phyloP scores from a whole-genome alignment of 2,888 invertebrate genomes.

The Diplazon laetatorius region DNA sequence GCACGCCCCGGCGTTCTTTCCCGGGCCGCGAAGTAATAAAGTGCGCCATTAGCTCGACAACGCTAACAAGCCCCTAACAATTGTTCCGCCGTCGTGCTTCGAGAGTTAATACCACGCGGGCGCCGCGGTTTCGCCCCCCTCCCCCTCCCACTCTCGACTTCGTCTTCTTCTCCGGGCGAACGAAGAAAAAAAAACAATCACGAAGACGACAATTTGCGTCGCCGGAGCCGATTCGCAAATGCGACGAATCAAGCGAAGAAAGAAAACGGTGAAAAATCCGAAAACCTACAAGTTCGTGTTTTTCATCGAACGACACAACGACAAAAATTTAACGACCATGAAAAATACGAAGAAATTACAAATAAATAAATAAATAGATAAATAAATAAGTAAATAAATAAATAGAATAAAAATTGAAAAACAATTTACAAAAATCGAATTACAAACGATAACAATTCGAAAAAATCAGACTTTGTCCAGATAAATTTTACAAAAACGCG shows the following conservation, averaged over 20 bases:
- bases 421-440: too few species aligned
- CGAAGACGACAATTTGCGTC: conserved; percentile 39
- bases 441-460: too few species aligned
- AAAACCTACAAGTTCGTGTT: conserved; percentile 27
- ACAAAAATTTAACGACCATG: too few species aligned
- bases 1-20: conserved; percentile 35
- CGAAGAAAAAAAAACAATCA: too few species aligned
- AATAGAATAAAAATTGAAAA: too few species aligned
- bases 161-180: conserved; percentile 29
- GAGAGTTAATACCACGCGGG: conserved; percentile 73
- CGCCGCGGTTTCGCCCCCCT: conserved; percentile 37
- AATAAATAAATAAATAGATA: too few species aligned
- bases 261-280: conserved; percentile 56
- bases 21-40: conserved; percentile 76
- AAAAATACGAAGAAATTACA: too few species aligned
- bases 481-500: too few species aligned
- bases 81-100: conserved; percentile 76
- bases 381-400: too few species aligned
- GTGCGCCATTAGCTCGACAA: conserved; percentile 80
- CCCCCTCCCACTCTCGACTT: neutral
- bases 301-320: too few species aligned
- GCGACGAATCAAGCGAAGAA: conserved; percentile 15
- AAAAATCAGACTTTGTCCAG: too few species aligned
- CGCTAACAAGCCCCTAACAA: conserved; percentile 80
- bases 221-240: conserved; percentile 10